phyloP scores from a whole-genome alignment of 2,113 vertebrate species.

The Pseudorhombus dupliciocellatus region DNA sequence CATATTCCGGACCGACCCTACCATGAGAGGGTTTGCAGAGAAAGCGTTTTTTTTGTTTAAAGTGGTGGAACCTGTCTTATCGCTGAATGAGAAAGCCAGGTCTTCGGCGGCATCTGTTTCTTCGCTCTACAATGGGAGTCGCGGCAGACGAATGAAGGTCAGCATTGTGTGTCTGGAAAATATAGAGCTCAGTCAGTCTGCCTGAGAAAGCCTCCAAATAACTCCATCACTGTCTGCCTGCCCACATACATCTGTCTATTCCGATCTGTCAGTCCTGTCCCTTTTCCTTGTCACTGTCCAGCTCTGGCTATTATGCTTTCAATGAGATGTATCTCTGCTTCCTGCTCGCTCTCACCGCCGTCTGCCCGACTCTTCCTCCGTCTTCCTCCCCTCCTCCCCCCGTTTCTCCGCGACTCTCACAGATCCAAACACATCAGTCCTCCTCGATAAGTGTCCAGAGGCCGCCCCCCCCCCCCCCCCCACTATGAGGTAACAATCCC shows the following conservation, averaged over 20 bases:
- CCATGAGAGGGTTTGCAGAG: conserved; percentile 44
- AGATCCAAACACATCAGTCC: conserved; percentile 50
- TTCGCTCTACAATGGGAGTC: conserved; percentile 47
- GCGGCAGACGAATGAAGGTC: conserved; percentile 52
- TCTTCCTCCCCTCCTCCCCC: conserved; percentile 2
- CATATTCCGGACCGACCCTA: conserved; percentile 52
- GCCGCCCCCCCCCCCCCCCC: too few relatives aligned
- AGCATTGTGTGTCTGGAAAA: conserved; percentile 57
- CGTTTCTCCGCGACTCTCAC: conserved; percentile 10
- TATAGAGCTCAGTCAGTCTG: conserved; percentile 37
- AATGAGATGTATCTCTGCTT: conserved; percentile 12
- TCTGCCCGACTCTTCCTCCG: conserved; percentile 28
- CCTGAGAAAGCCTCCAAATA: conserved; percentile 40
- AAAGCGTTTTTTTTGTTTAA: conserved; percentile 59
- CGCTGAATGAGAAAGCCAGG: conserved; percentile 72
- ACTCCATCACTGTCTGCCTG: conserved; percentile 52
- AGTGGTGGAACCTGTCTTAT: conserved; percentile 56
- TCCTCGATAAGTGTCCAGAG: conserved; percentile 59
- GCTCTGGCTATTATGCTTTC: conserved; percentile 40
- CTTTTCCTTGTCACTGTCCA: conserved; percentile 36
- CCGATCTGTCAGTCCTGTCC: conserved; percentile 39
- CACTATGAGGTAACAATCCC: conserved; percentile 55
- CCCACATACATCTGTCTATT: conserved; percentile 47
- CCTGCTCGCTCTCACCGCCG: conserved; percentile 2
- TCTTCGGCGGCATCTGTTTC: conserved; percentile 50